phyloP scores from a whole-genome alignment of 2,888 invertebrate species.

The Aphidius colemani region DNA sequence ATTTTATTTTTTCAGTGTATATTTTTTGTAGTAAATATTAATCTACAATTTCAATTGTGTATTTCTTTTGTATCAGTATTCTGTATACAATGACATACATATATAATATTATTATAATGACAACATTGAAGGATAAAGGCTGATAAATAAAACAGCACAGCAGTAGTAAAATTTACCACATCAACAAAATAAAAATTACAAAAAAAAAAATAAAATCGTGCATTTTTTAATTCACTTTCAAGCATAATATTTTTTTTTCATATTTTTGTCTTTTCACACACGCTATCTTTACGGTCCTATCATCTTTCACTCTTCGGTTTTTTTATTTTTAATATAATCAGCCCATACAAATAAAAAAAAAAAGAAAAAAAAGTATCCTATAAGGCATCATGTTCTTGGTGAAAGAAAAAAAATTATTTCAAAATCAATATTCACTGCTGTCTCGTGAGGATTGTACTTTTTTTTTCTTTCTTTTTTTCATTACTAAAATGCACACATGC shows the following conservation, averaged over 20 bases:
- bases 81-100: constrained; percentile 6
- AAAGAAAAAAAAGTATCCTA: no score
- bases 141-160: constrained; percentile 13
- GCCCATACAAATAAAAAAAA: neutral
- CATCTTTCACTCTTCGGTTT: neutral
- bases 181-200: constrained; percentile 4
- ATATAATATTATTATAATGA: constrained; percentile 1
- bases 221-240: constrained; percentile 2
- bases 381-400: no score
- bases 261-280: neutral
- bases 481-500: constrained; percentile 1
- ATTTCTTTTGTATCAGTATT: constrained; percentile 16
- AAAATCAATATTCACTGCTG: neutral
- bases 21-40: constrained; percentile 19
- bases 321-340: neutral
- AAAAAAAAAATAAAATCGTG: neutral
- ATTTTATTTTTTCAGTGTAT: constrained; percentile 28
- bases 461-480: constrained; percentile 12
- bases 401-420: no score
- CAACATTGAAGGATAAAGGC: neutral
- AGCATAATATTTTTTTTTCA: neutral
- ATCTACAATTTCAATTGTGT: constrained; percentile 17
- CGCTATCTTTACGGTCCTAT: neutral
- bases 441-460: neutral
- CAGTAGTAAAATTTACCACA: constrained; percentile 1